Evolutionary conservation across 37 sponge, comb jelly and placozoan genomes (phyloP), one percentile per base, ranked within the genome.

Genomic region (Tethya wilhelma): DNA sequence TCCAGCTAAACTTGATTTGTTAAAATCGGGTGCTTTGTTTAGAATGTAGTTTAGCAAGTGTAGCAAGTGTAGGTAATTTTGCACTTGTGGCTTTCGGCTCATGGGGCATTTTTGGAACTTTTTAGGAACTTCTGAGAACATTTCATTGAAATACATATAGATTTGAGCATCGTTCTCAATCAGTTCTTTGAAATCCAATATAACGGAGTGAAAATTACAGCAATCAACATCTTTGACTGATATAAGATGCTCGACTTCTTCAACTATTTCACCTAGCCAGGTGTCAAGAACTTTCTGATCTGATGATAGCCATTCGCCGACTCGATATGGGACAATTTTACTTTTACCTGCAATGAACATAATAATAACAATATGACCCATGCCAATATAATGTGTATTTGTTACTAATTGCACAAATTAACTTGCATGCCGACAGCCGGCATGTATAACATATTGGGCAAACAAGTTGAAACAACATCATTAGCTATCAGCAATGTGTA

Each of bases 21-120:
- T 41, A 37, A 67, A 75, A 30, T 70, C 68, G 2, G 84, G 84
- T 2, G 84, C 84, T 34, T 44, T 64, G 11, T 75, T 83, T 69
- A 83, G 55, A 44, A 83, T 67, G 30, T 3, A 4, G 69, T 74
- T 83, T 57, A 81, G 4, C 4, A 81, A 64, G 3, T 58, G 67
- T 38, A 83, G 53, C 75, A 83, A 66, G 8, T 56, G 71, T 2
- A 40, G 46, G 63, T 77, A 84, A 36, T 69, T 56, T 29, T 34
- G 34, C 6, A 84, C 85, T 64, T 84, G 78, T 32, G 71, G 78
- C 42, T 74, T 69, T n/a, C n/a, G n/a, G 44, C 72, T 73, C 6
- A 30, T 59, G 1, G 82, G 82, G 63, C 5, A 32, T 30, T 57
- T 2, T 2, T n/a, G 32, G 29, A n/a, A 44, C 40, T 67, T 36